phyloP scores from a whole-genome alignment of 1,140 invertebrate genomes.

The Pseudoatta argentina region DNA sequence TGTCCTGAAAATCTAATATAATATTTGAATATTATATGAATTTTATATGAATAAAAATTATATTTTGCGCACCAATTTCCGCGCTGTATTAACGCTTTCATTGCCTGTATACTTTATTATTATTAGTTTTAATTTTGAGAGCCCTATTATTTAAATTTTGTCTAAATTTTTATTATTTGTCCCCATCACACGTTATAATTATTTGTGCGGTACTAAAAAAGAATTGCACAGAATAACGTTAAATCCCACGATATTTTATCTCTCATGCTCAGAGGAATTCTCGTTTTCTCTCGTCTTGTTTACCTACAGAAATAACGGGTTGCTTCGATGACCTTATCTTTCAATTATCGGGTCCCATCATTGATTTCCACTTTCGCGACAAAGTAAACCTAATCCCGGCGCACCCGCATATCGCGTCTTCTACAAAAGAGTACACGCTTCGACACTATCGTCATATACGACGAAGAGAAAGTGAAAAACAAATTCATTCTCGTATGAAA shows the following conservation, averaged over 20 bases:
- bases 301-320: conserved; percentile 74
- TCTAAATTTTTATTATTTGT: conserved; percentile 2
- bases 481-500: conserved; percentile 57
- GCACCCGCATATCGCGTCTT: conserved; percentile 55
- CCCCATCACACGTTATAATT: conserved; percentile 38
- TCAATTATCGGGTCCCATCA: conserved; percentile 68
- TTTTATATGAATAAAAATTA: too few species aligned
- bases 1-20: too few species aligned
- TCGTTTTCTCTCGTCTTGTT: conserved; percentile 69
- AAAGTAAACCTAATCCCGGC: conserved; percentile 72
- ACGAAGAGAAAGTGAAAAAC: conserved; percentile 22
- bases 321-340: conserved; percentile 69
- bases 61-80: too few species aligned
- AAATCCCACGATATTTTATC: conserved; percentile 73
- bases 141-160: too few species aligned
- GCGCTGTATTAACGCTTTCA: too few species aligned
- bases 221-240: conserved; percentile 42
- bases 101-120: too few species aligned
- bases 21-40: too few species aligned
- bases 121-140: too few species aligned
- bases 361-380: conserved; percentile 65
- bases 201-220: conserved; percentile 58
- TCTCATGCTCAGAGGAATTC: conserved; percentile 65
- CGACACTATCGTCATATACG: not conserved
- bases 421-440: conserved; percentile 1